Base-by-base conservation (phyloP, 2,113 vertebrate genomes). In the Carassius carassius region DNA sequence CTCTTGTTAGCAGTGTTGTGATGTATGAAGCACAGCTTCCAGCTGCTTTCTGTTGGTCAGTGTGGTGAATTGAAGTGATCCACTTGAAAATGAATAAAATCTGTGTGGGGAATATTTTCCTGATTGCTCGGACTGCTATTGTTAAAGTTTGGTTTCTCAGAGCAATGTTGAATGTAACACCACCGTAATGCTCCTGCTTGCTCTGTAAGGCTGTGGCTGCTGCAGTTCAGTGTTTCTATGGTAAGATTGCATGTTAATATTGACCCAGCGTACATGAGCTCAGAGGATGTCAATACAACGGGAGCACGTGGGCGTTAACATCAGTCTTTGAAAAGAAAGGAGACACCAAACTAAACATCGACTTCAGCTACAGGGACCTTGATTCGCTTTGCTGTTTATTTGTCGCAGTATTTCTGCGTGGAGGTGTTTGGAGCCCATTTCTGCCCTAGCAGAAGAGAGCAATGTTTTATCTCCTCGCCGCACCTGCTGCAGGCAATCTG, bases 401-500 rank as follows among this genome's bases (percentile, higher is more conserved):
- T 16, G 1, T 54, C 0, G 17, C 21, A 47, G 37, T 23, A 2
- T 75, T 49, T 75, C n/a, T 25, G 1, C 4, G 14, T 74, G 72
- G 23, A 75, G 72, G 44, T 75, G 72, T 74, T 37, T 10, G 32
- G 65, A 11, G 41, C 9, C 9, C 41, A 44, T 35, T 58, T 78
- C 49, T 12, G 5, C 75, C 49, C 25, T 87, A 89, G 86, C 87
- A 84, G n/a, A 58, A 44, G 58, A 60, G 14, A 88, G 93, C 89
- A 89, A 96, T 94, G 94, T 95, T 96, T 95, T 96, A 95, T 95
- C 95, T 95, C 94, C 95, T 95, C 95, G 93, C 94, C 96, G 95
- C 97, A 97, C 96, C 96, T 97, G 96, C 96, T 97, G 94, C 93
- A 95, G 96, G 96, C 96, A 97, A 95, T 98, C 96, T 96, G 95